Percentiles rank a stretch among this genome's conserved stretches.
Conservation (phyloP, 2,797 vertebrate genomes). For the Heteromormyrus szaboi region DNA sequence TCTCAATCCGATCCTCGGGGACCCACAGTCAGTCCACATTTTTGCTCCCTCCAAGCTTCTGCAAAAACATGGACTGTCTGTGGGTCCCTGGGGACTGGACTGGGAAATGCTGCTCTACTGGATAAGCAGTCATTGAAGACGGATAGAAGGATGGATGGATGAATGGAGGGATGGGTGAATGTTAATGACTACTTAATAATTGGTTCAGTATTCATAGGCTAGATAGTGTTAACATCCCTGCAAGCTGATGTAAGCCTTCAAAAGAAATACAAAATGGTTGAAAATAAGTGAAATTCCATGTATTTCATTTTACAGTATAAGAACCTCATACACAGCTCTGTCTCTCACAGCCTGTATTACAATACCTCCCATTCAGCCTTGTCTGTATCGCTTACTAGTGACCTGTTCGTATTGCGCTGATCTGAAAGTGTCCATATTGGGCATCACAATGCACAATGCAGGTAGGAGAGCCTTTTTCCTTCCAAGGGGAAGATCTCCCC, state of each 20-base stretch:
- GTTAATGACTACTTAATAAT: not conserved
- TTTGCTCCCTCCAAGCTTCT: not conserved
- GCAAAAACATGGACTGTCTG: not conserved
- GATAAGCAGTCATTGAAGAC: not conserved
- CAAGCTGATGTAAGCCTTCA: not conserved
- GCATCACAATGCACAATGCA: slow-evolving; percentile 55
- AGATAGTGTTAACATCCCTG: not conserved
- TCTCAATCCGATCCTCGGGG: not conserved
- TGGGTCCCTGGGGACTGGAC: not conserved
- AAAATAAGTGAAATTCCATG: not conserved
- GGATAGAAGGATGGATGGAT: not conserved
- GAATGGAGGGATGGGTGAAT: not conserved
- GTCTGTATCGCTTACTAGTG: slow-evolving; percentile 54
- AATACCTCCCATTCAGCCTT: not conserved
- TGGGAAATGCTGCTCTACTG: not conserved
- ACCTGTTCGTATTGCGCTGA: slow-evolving; percentile 54
- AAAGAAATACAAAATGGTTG: not conserved
- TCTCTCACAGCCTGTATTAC: not conserved
- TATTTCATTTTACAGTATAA: not conserved
- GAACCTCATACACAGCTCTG: not conserved
- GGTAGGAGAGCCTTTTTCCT: slow-evolving; percentile 54
- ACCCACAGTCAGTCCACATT: not conserved
- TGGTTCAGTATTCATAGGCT: not conserved
- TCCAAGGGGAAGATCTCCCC: slow-evolving; percentile 60
- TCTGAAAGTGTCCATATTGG: slow-evolving; percentile 61